Evolutionary conservation across 2,888 invertebrate species (phyloP).

Genomic region (Leucoma salicis): DNA sequence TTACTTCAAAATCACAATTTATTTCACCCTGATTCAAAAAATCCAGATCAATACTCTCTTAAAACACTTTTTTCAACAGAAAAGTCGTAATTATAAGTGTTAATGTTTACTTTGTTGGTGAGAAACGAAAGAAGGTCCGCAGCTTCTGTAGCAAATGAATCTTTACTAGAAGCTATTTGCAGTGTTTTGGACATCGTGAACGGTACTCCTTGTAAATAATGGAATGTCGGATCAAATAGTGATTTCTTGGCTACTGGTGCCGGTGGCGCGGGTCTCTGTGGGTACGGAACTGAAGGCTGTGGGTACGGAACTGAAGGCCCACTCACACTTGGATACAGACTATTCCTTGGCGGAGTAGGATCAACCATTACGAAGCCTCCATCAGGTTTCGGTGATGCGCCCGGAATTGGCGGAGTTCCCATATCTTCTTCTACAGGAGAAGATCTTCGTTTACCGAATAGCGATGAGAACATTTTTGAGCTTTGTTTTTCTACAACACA

Average conservation of each 20-base stretch:
- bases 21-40: background rate
- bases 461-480: constrained; percentile 72
- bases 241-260: constrained; percentile 34
- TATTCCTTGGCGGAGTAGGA: constrained; percentile 47
- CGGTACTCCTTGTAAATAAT: constrained; percentile 81
- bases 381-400: constrained; percentile 49
- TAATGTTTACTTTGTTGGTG: constrained; percentile 66
- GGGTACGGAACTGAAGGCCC: constrained; percentile 38
- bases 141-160: constrained; percentile 72
- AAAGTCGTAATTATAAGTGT: constrained; percentile 76
- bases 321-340: constrained; percentile 61
- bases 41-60: constrained; percentile 62
- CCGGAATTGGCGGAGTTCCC: constrained; percentile 66
- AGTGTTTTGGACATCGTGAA: constrained; percentile 76
- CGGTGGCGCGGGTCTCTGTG: constrained; percentile 59
- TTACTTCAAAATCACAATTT: background rate
- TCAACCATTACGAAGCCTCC: constrained; percentile 70
- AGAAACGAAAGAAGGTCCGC: constrained; percentile 78
- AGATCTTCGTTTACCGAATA: constrained; percentile 72
- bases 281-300: constrained; percentile 36
- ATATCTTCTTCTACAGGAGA: constrained; percentile 70
- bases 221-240: constrained; percentile 55
- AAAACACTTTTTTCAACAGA: constrained; percentile 79
- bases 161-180: constrained; percentile 69
- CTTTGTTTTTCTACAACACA: too few relatives aligned